Conservation (phyloP, 1,140 invertebrate species). For the Hycleus phaleratus region DNA sequence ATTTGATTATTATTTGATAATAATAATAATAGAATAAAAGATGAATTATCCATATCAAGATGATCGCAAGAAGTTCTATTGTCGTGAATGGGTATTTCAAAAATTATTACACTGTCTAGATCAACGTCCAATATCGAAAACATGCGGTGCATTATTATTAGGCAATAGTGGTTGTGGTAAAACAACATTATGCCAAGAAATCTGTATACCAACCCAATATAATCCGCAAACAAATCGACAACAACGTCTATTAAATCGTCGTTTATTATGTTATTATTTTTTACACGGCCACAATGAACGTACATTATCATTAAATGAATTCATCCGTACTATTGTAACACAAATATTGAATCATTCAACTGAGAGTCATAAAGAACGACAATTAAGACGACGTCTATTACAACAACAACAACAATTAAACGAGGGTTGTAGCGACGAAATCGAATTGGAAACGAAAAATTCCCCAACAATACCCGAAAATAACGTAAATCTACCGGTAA, state of each 20-base stretch:
- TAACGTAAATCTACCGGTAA: conserved; percentile 48
- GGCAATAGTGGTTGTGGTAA: conserved; percentile 86
- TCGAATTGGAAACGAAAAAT: conserved; percentile 23
- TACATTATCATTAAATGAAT: conserved; percentile 69
- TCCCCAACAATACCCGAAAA: conserved; percentile 46
- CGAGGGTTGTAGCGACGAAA: no score
- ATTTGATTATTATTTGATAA: no score
- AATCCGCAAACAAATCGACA: conserved; percentile 53
- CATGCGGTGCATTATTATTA: conserved; percentile 74
- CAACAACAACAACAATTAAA: conserved; percentile 7
- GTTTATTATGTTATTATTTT: conserved; percentile 76
- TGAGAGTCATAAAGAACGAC: conserved; percentile 38
- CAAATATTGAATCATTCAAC: conserved; percentile 64
- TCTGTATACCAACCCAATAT: conserved; percentile 59
- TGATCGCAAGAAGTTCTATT: conserved; percentile 63
- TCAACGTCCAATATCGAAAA: conserved; percentile 65
- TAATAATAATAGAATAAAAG: no score
- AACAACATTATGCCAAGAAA: conserved; percentile 74
- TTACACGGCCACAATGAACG: conserved; percentile 59
- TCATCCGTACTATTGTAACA: conserved; percentile 74
- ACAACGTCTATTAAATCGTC: conserved; percentile 62
- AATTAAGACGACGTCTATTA: conserved; percentile 32
- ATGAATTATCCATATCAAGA: conserved; percentile 21
- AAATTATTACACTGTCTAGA: conserved; percentile 89
- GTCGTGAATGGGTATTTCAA: conserved; percentile 90